Conservation (phyloP, 1,140 invertebrate species). For the Portunus trituberculatus region DNA sequence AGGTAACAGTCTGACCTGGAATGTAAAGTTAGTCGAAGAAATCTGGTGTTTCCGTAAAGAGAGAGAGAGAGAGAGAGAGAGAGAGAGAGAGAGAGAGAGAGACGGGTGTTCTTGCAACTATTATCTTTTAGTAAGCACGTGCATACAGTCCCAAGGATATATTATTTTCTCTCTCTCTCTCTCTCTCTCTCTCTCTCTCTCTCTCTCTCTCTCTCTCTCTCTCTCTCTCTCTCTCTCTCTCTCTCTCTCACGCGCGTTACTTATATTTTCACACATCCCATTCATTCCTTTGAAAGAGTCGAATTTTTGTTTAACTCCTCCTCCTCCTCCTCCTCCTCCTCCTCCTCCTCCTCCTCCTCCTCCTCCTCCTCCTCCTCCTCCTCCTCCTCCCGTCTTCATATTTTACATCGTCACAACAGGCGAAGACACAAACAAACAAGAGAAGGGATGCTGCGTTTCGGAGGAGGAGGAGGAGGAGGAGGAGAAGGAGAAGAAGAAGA, state of each 20-base stretch:
- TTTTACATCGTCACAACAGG: background rate
- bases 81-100: slow-evolving; percentile 50
- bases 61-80: slow-evolving; percentile 5
- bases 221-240: slow-evolving; percentile 37
- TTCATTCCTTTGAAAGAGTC: background rate
- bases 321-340: background rate
- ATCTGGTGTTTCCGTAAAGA: background rate
- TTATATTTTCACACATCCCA: background rate
- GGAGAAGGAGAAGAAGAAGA: background rate
- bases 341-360: background rate
- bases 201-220: slow-evolving; percentile 37
- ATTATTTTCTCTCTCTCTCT: slow-evolving; percentile 15
- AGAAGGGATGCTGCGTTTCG: background rate
- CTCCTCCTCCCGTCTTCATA: background rate
- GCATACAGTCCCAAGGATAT: background rate
- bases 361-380: background rate
- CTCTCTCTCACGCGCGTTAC: background rate
- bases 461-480: background rate
- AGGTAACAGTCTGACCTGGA: background rate
- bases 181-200: slow-evolving; percentile 57
- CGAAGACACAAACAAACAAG: background rate
- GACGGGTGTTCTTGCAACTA: background rate
- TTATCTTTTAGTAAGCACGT: background rate
- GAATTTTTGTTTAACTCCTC: too few relatives aligned
- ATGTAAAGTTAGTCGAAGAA: background rate